A percentile compares a stretch with the other conserved stretches of the same genome.
Evolutionary conservation across 2,113 vertebrate genomes (phyloP).

Genomic region (Excalfactoria chinensis): DNA sequence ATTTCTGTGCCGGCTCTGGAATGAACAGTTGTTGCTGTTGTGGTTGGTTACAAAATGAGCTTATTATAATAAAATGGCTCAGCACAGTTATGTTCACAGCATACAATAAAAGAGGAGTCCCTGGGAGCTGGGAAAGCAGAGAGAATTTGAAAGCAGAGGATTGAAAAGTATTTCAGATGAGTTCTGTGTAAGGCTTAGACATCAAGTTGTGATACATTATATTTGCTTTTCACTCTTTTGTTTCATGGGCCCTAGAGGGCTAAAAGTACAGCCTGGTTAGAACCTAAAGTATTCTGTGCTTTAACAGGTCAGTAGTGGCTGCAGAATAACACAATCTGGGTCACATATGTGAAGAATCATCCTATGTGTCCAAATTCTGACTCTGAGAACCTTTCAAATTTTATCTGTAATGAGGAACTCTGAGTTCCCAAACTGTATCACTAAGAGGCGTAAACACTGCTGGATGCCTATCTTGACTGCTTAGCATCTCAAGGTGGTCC

Average conservation of each 20-base stretch:
- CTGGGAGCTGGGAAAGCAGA: neutral
- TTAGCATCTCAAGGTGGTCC: neutral
- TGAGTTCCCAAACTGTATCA: neutral
- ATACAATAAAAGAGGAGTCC: neutral
- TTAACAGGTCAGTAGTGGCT: neutral
- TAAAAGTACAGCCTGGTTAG: neutral
- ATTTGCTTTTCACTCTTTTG: neutral
- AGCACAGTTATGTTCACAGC: neutral
- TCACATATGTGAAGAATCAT: neutral
- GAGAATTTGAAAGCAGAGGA: neutral
- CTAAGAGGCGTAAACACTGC: neutral
- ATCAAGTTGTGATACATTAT: neutral
- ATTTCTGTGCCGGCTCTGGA: neutral
- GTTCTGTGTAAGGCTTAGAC: neutral
- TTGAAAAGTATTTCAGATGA: neutral
- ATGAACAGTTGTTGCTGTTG: conserved; percentile 49
- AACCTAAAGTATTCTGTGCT: neutral
- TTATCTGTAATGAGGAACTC: neutral
- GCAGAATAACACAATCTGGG: neutral
- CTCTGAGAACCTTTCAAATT: neutral
- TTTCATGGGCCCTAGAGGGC: neutral
- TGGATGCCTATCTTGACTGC: neutral
- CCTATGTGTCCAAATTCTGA: neutral
- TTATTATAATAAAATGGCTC: conserved; percentile 32
- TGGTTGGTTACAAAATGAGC: conserved; percentile 27